A percentile compares a stretch with the other conserved stretches of the same genome.
These are phyloP conservation scores for Mormyrus lacerda DNA, from an alignment of 2,113 vertebrate species.

Conservation along the genomic window DNA sequence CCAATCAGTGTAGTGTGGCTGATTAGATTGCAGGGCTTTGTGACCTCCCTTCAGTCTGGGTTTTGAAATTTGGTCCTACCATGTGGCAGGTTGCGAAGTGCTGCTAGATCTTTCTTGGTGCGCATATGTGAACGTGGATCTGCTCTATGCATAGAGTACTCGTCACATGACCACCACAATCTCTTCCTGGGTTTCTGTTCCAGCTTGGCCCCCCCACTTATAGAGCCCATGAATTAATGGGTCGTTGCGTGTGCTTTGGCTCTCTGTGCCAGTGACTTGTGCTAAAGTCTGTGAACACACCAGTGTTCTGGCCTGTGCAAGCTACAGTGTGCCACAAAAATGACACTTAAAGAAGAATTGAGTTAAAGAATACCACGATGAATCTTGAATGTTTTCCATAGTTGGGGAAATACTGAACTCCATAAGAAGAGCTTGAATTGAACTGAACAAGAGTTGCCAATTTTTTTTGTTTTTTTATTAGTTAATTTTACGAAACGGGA, in stretches of 20 bases:
- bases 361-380: background rate
- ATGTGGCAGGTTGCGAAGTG: background rate
- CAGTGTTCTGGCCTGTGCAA: background rate
- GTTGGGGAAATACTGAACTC: background rate
- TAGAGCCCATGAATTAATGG: background rate
- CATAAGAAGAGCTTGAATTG: background rate
- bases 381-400: background rate
- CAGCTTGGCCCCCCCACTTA: background rate
- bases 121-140: background rate
- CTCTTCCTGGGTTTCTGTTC: background rate
- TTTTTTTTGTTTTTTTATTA: background rate
- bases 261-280: background rate
- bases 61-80: background rate
- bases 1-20: background rate
- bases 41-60: slow-evolving; percentile 1
- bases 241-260: background rate
- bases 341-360: background rate
- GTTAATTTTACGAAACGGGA: background rate
- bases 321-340: background rate
- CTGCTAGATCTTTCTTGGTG: background rate
- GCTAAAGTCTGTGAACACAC: background rate
- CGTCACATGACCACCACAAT: background rate
- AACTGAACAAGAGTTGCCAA: background rate
- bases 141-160: background rate
- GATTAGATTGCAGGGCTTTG: background rate